Evolutionary conservation across 1,140 invertebrate genomes (phyloP), one percentile per base, ranked within the genome.

Genomic region (Dolichoris vasculosae): DNA sequence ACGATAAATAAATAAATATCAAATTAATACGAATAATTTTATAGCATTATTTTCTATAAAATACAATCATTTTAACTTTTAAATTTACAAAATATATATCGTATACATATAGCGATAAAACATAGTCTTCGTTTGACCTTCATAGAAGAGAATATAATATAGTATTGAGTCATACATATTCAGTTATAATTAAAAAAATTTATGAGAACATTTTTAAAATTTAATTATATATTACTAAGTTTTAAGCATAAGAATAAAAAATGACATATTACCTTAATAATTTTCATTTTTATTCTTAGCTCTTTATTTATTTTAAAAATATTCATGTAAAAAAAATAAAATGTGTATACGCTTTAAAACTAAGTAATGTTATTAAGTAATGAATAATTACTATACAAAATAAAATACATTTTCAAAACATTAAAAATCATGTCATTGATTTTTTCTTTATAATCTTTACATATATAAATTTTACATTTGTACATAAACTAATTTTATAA

Each of bases 1-100:
- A 83, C n/a, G 77, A 76, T 73, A 76, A 76, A 83, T 76, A 82
- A 63, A 63, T 64, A 64, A 30, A 83, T 9, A 17, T 55, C 4
- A 20, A 63, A 83, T 15, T 32, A 32, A 83, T 76, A 32, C 32
- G 26, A 63, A 30, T 63, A 30, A 63, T 30, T 75, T 82, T 48
- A 69, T 75, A 30, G 35, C 23, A 51, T 63, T 55, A 40, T 83
- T 83, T 76, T 32, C n/a, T 20, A 76, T 83, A 76, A 75, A 55
- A 67, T 78, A 48, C 71, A 87, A 83, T 32, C 59, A 80, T 59
- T 85, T 51, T 83, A 83, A 46, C 7, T 80, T 80, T 80, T 83
- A 83, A 46, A 23, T 80, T 80, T 80, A 80, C 59, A 46, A 63
- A 26, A 64, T 80, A 76, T 76, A 75, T 32, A 51, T 35, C n/a